Base-by-base conservation (phyloP, 2,888 invertebrate genomes). In the Calliphora vomitoria region DNA sequence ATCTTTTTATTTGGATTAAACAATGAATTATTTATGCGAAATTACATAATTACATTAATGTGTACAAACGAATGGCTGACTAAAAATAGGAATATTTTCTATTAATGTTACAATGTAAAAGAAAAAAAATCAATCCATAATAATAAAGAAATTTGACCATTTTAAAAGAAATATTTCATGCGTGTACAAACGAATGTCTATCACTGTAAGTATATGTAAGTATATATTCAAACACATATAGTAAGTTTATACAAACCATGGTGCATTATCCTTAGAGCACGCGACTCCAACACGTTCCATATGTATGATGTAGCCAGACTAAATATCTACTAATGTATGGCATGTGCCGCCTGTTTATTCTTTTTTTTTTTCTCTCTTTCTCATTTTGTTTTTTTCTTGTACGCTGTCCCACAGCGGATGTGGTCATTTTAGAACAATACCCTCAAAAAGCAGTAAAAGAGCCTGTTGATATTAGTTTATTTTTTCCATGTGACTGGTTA, bases 381-480 rank as follows among this genome's bases (percentile, higher is more conserved):
- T 25, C 18, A 11, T 44, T 53, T 62, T 64, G 68, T 58, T 50
- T 47, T 50, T 25, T 35, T 18, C 64, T n/a, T 60, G 50, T 60
- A 18, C 62, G 18, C 64, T 62, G 81, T 81, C 81, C 83, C 87
- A 76, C n/a, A 81, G 68, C 78, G 84, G 84, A 84, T 87, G 84
- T 81, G 87, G 87, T 84, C 87, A 84, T 81, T 81, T 87, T 84
- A 81, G 83, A 84, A 87, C 86, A 87, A 83, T 87, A 83, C 80
- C 44, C 75, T 78, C 44, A 66, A 72, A 80, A 64, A 76, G 71
- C 62, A 80, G 64, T 75, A 84, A 75, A 86, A 68, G 41, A 81
- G 84, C 87, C 87, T 87, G 87, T 87, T 87, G 87, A 81, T 87
- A 81, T 81, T 83, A 62, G 72, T 78, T 72, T 58, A 44, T 69